Percentiles rank a stretch among this genome's conserved stretches.
Conservation (phyloP, 2,113 vertebrate species). For the Suricata suricatta region DNA sequence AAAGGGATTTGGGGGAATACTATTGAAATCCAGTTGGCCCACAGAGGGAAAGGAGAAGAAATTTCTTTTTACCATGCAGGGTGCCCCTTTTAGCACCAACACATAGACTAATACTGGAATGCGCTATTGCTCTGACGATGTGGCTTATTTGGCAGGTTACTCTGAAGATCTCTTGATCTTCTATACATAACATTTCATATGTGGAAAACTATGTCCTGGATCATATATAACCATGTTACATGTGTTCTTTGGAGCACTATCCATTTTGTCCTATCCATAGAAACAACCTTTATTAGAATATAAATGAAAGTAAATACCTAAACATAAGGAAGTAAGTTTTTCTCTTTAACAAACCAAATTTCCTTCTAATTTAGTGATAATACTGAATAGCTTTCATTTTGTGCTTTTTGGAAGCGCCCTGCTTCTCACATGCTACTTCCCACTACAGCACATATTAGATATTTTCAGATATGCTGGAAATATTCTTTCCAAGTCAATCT, state of each 20-base stretch:
- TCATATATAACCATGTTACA: constrained; percentile 5
- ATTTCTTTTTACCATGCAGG: background rate
- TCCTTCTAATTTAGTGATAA: constrained; percentile 12
- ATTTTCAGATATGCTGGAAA: constrained; percentile 22
- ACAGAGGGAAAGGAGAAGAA: background rate
- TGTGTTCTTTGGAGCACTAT: background rate
- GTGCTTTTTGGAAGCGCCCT: background rate
- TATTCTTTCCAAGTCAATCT: background rate
- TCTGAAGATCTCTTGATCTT: background rate
- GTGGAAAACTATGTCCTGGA: background rate
- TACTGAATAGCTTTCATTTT: background rate
- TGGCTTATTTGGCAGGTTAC: background rate
- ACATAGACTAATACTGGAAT: background rate
- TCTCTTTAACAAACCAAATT: background rate
- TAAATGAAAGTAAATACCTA: background rate
- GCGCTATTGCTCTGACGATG: background rate
- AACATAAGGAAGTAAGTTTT: background rate
- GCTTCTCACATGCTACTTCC: background rate
- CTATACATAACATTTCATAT: background rate
- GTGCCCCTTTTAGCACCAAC: background rate
- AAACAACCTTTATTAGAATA: background rate
- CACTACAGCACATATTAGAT: background rate
- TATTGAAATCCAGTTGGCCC: background rate
- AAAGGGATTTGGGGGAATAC: background rate
- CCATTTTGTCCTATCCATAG: background rate